Evolutionary conservation across 2,797 vertebrate species (phyloP), one percentile per base, ranked within the genome.

Genomic region (Gambelia wislizenii): DNA sequence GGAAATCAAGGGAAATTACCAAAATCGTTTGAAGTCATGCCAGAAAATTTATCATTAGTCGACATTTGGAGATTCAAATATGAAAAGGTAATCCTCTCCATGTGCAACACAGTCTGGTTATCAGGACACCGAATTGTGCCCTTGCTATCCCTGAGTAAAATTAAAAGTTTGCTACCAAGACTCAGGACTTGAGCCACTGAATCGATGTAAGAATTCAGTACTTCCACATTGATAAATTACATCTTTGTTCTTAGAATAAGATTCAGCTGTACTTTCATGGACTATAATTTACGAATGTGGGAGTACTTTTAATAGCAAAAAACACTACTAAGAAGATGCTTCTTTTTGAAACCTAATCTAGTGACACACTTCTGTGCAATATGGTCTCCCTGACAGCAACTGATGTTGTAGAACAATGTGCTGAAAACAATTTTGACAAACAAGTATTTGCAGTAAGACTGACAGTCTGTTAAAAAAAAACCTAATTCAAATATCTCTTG

Each of bases 341-440:
- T 33, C 39, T 76, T 52, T 69, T 52, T 39, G 25, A 79, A 79
- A 79, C 74, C 56, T 86, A 86, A 86, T 87, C 39, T 87, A 67
- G 13, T 52, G 61, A 54, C 61, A 77, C 72, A 69, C 36, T 67
- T 44, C 67, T 79, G 39, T 87, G 52, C n/a, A 54, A 16, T 5
- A 61, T 64, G 44, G n/a, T 22, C 76, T 80, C n/a, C 18, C 33
- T 10, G 47, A 87, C 27, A 27, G 25, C 39, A 44, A 61, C 30
- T 33, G 39, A 67, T 39, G 10, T 39, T 77, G 36, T 47, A 70
- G 47, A 20, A 20, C 3, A 6, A 42, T 33, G 16, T 30, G n/a
- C 9, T 20, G 3, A 70, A 39, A 70, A 33, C 54, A 67, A 54
- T 30, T 42, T 52, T 54, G 64, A 36, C n/a, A 78, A 42, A 3